Base-by-base conservation (phyloP, 2,113 vertebrate species). In the Scartelaos histophorus region DNA sequence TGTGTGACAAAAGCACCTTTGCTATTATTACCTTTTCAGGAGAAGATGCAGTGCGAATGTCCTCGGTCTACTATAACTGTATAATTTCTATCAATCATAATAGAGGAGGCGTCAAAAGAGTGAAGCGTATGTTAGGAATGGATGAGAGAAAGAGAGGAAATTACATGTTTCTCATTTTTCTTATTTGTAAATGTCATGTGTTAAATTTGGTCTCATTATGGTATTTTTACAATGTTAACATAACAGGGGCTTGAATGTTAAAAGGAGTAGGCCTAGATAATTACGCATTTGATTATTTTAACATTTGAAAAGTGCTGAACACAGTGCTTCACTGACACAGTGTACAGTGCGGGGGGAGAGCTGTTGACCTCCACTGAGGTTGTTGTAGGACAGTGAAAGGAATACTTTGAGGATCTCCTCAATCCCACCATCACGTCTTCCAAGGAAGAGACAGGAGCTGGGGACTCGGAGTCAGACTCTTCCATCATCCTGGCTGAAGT, bases 61-160 rank as follows among this genome's bases (percentile, higher is more conserved):
- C 75, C 75, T 70, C 67, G 38, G 49, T 73, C 73, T 75, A 21
- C 69, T 73, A 45, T 57, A 69, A 65, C 66, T 60, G 25, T 67
- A 57, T 78, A 54, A 81, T 81, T 89, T 82, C 75, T 71, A 84
- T 87, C 75, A 81, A 80, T 89, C 86, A 85, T 73, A 68, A 76
- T 22, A 53, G 43, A 70, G 24, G 47, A 51, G 51, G 73, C 58
- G 43, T 79, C 70, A 75, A 53, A 34, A 62, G 25, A 69, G 22
- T 53, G 61, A 75, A 49, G 10, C 46, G 0, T 53, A 69, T 58
- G 74, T 78, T 15, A 60, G 7, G 22, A 70, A 56, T 16, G 15
- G 53, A 76, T 76, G 35, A 51, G 62, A 54, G 5, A 22, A 58
- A 79, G 78, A 66, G 76, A 75, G 71, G 67, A 29, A 71, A 73